Evolutionary conservation across 2,113 vertebrate genomes (phyloP), one percentile per base, ranked within the genome.

Genomic region (Tetraodon nigroviridis): DNA sequence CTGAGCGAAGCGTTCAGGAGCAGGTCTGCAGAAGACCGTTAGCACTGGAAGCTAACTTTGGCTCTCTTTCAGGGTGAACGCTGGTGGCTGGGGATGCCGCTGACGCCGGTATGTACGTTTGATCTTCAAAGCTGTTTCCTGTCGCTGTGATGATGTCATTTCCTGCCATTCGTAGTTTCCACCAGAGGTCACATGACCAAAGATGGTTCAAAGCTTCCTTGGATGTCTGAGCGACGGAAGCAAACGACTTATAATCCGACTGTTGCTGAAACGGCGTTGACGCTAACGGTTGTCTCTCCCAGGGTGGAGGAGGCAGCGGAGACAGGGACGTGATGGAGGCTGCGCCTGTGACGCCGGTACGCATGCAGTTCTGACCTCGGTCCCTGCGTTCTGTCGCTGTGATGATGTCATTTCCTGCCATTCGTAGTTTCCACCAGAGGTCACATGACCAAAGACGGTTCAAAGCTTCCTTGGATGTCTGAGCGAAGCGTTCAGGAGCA

Each of bases 191-290:
- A n/a, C n/a, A n/a, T 0, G 65, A 58, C 82, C 80, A 5, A 48
- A 71, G 84, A 86, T 0, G 82, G 82, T 5, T 2, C 63, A 73
- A 83, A 8, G 3, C 80, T 83, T 86, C 84, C 82, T 86, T 86
- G 80, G 82, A 82, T 83, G 81, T 83, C 76, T 79, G 80, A 79
- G 79, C 76, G 76, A n/a, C n/a, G n/a, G 24, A 24, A 24, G 24
- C 24, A 24, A 24, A 24, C 24, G 24, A 5, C 24, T 24, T 24
- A 3, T 24, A 5, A 24, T 3, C 24, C 5, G 5, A 24, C 24
- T 24, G 24, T 3, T 24, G 24, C 24, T 24, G n/a, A n/a, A 24
- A 5, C 24, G 24, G 24, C 24, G 24, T 3, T 24, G 19, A 18
- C 1, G 19, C 18, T 18, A 12, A 11, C 18, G 47, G 18, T 6